Evolutionary conservation across 2,113 vertebrate species (phyloP).

Genomic region (Rana temporaria): DNA sequence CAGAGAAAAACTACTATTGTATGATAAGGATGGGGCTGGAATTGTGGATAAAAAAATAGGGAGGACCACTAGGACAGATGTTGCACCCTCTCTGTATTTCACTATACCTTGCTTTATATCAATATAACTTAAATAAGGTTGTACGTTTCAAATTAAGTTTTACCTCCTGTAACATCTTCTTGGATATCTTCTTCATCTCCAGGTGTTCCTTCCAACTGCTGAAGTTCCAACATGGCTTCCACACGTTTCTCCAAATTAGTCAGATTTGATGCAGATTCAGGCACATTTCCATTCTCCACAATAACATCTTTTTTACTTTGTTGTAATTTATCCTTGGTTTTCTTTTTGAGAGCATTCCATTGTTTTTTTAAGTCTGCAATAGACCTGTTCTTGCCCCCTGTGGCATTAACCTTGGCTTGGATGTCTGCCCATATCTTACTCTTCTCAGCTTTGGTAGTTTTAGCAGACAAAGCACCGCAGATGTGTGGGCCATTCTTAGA

Average conservation of each 20-base stretch:
- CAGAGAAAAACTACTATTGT: too few species aligned
- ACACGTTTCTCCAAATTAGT: slow-evolving; percentile 39
- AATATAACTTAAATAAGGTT: neutral
- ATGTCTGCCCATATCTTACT: slow-evolving; percentile 56
- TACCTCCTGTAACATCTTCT: slow-evolving; percentile 51
- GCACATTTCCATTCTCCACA: neutral
- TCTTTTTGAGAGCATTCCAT: slow-evolving; percentile 47
- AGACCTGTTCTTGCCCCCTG: slow-evolving; percentile 48
- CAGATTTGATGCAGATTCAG: neutral
- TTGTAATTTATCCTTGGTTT: slow-evolving; percentile 41
- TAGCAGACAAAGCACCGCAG: slow-evolving; percentile 43
- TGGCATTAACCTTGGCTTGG: slow-evolving; percentile 49
- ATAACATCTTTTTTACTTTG: neutral
- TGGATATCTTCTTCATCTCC: slow-evolving; percentile 42
- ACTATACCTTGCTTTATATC: too few species aligned
- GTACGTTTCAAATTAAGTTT: neutral
- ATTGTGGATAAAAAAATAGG: too few species aligned
- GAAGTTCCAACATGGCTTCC: slow-evolving; percentile 35
- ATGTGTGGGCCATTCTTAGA: slow-evolving; percentile 39
- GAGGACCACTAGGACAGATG: too few species aligned
- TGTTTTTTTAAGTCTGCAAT: slow-evolving; percentile 47
- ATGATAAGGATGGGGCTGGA: too few species aligned
- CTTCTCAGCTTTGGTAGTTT: slow-evolving; percentile 54
- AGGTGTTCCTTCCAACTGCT: slow-evolving; percentile 36
- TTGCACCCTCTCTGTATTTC: too few species aligned